These are phyloP conservation scores for Deroplatys truncata DNA, from an alignment of 2,888 invertebrate genomes.

Conservation along the genomic window DNA sequence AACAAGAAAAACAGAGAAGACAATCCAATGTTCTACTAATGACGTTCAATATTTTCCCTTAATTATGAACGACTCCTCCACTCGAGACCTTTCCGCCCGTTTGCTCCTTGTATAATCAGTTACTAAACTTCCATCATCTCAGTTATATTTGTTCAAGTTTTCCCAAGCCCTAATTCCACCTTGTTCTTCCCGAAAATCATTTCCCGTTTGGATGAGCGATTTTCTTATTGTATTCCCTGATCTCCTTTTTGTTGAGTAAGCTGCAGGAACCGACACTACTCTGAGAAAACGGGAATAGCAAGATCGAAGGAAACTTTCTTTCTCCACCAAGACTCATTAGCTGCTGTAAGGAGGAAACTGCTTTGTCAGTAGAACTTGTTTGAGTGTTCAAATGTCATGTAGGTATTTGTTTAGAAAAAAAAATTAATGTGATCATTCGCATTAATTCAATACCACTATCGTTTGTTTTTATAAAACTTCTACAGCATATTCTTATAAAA, in stretches of 20 bases:
- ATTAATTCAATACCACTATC: too few relatives aligned
- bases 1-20: constrained; percentile 14
- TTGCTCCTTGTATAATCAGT: constrained; percentile 2
- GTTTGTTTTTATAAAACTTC: too few relatives aligned
- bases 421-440: too few relatives aligned
- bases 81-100: neutral
- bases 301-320: neutral
- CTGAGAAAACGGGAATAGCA: neutral
- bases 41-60: constrained; percentile 23
- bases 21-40: constrained; percentile 14
- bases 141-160: constrained; percentile 22
- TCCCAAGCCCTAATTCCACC: constrained; percentile 18
- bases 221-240: neutral
- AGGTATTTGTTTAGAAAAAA: too few relatives aligned
- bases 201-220: neutral
- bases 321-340: neutral
- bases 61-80: constrained; percentile 19
- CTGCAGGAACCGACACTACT: neutral
- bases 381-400: too few relatives aligned
- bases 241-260: neutral
- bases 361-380: neutral
- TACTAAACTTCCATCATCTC: constrained; percentile 13
- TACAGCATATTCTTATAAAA: too few relatives aligned
- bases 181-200: neutral
- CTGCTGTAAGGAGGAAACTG: neutral